Base-by-base conservation (phyloP, 2,797 vertebrate genomes). In the Xenentodon cancila region DNA sequence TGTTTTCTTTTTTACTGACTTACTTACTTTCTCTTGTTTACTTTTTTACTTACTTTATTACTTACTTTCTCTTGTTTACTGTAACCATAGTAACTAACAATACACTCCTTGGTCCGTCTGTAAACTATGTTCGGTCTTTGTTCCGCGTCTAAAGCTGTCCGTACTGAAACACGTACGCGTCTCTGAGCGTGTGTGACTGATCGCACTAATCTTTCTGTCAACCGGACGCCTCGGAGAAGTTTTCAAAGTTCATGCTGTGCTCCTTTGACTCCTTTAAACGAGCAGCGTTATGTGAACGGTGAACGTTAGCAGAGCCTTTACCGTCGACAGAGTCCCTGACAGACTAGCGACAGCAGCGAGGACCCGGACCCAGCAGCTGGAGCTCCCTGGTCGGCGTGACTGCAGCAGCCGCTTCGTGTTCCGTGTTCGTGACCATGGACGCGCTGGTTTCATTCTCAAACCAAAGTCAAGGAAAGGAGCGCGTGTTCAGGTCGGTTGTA, bases 391-490 rank as follows among this genome's bases (percentile, higher is more conserved):
- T 8, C 8, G n/a, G 5, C 47, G 22, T 18, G 20, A 55, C 56
- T 19, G 55, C 82, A 80, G 86, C 86, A 85, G 42, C 0, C 45
- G n/a, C n/a, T n/a, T n/a, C n/a, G n/a, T 82, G 84, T 85, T 71
- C 75, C 48, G 13, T 13, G 0, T 11, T 5, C n/a, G 42, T 4
- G 47, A 51, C 25, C 53, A 98, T 99, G 97, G 96, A 98, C 48
- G 59, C 85, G 2, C 91, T 95, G 45, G 86, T 90, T 17, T 90
- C 88, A 46, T 90, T 98, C 70, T 91, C 92, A 25, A 94, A 85
- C 86, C 96, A 96, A 75, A 95, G 91, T 57, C 96, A 95, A 81
- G 97, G 97, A 56, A 94, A 95, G 59, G 97, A 98, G 69, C 95
- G 94, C 7, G 68, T 98, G 64, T 95, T 96, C 83, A 95, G 97